Evolutionary conservation across 2,113 vertebrate genomes (phyloP).

Genomic region (Sinocyclocheilus maitianheensis): DNA sequence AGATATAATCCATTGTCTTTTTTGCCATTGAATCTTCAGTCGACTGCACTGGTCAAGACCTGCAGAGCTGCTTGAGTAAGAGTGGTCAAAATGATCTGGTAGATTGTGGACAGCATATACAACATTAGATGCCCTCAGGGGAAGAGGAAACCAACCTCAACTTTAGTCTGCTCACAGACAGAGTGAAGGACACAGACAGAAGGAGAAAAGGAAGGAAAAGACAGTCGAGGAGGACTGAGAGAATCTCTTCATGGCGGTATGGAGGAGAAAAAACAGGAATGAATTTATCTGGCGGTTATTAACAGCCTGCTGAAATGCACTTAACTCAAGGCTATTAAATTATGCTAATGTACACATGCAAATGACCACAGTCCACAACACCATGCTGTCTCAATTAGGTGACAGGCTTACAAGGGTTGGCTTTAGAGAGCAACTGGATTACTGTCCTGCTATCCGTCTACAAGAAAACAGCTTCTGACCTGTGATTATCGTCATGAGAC

Average conservation of each 20-base stretch:
- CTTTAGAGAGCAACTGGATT: slow-evolving; percentile 15
- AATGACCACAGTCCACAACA: slow-evolving; percentile 65
- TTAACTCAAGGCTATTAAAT: slow-evolving; percentile 70
- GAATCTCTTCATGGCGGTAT: not conserved
- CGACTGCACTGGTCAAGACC: not conserved
- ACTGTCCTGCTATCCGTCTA: slow-evolving; percentile 14
- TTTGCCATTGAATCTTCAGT: not conserved
- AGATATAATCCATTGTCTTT: slow-evolving; percentile 10
- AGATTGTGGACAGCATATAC: slow-evolving; percentile 13
- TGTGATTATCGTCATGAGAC: slow-evolving; percentile 26
- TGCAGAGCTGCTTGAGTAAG: slow-evolving; percentile 9
- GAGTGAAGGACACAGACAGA: not conserved
- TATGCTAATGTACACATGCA: slow-evolving; percentile 71
- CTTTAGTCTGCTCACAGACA: not conserved
- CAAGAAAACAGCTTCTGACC: slow-evolving; percentile 37
- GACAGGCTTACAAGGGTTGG: slow-evolving; percentile 50
- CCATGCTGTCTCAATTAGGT: slow-evolving; percentile 63
- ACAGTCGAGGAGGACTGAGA: not conserved
- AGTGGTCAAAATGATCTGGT: slow-evolving; percentile 9
- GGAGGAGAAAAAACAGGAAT: not conserved
- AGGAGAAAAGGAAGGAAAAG: not conserved
- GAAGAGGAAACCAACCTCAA: not conserved
- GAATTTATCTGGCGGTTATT: slow-evolving; percentile 53
- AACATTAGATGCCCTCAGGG: slow-evolving; percentile 27
- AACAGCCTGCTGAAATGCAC: slow-evolving; percentile 63